A percentile compares a stretch with the other conserved stretches of the same genome.
Conservation (phyloP, 2,113 vertebrate species). For the Rousettus leschenaultii region DNA sequence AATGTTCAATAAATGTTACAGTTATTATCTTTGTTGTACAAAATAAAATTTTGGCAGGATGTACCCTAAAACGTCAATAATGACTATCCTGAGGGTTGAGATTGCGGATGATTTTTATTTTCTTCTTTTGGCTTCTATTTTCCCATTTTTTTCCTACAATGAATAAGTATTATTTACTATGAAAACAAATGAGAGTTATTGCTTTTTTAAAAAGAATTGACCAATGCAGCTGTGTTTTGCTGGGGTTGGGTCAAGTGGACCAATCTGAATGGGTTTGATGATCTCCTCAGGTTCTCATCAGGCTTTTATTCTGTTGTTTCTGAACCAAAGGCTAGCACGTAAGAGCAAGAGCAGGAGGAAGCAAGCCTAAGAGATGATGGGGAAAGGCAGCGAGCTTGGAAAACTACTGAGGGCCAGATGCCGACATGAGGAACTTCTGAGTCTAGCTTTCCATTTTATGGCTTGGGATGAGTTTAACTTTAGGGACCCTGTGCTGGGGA, state of each 20-base stretch:
- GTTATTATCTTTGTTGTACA: background rate
- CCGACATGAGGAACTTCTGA: background rate
- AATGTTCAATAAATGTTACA: background rate
- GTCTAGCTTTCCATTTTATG: background rate
- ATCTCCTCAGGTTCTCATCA: background rate
- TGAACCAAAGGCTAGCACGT: background rate
- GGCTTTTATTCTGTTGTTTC: background rate
- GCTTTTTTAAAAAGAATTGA: background rate
- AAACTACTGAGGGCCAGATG: background rate
- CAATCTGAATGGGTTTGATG: background rate
- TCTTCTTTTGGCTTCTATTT: slow-evolving; percentile 17
- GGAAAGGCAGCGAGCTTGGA: background rate
- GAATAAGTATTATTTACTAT: background rate
- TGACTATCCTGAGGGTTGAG: background rate
- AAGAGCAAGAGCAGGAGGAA: background rate
- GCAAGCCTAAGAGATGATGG: background rate
- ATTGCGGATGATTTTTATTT: slow-evolving; percentile 12
- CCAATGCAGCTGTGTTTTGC: background rate
- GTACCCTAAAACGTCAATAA: background rate
- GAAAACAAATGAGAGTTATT: slow-evolving; percentile 3
- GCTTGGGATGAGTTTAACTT: background rate
- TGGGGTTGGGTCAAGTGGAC: slow-evolving; percentile 23
- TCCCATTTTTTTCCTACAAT: background rate
- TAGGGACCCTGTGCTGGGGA: background rate
- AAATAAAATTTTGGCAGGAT: background rate